Conservation (phyloP, 37 sponge, comb jelly and placozoan species). For the Tethya wilhelma region DNA sequence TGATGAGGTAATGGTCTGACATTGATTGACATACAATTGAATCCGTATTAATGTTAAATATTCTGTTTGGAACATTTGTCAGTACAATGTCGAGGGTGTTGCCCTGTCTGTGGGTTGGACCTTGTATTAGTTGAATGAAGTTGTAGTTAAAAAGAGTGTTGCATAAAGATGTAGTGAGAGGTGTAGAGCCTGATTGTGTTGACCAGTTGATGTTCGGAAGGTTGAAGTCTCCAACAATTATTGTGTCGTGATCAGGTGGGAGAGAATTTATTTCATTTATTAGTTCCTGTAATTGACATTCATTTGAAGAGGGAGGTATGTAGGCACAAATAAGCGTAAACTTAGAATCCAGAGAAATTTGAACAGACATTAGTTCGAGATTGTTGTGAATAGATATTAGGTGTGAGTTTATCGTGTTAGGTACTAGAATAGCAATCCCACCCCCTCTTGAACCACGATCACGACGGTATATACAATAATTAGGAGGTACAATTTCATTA, state of each 20-base stretch:
- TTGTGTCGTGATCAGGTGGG: not conserved
- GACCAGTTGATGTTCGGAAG: not conserved
- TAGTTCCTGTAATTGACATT: not conserved
- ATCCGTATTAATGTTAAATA: not conserved
- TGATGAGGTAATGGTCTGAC: not conserved
- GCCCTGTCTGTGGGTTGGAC: not conserved
- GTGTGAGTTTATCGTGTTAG: not conserved
- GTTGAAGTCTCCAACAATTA: conserved; percentile 14
- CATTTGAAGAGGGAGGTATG: not conserved
- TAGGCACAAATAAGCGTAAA: not conserved
- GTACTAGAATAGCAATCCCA: not conserved
- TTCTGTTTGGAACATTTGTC: not conserved
- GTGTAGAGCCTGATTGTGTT: not conserved
- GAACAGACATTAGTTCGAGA: conserved; percentile 1
- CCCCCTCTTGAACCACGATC: conserved; percentile 12
- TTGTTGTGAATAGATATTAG: not conserved
- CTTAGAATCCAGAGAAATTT: not conserved
- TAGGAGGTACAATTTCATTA: conserved; percentile 7
- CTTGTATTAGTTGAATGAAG: not conserved
- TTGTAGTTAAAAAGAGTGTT: not conserved
- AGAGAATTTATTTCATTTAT: not conserved
- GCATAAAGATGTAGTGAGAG: not conserved
- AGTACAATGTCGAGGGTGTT: conserved; percentile 17
- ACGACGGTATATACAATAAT: conserved; percentile 5
- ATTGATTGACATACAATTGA: not conserved